Base-by-base conservation (phyloP, 1,140 invertebrate species). In the Cataglyphis hispanica region DNA sequence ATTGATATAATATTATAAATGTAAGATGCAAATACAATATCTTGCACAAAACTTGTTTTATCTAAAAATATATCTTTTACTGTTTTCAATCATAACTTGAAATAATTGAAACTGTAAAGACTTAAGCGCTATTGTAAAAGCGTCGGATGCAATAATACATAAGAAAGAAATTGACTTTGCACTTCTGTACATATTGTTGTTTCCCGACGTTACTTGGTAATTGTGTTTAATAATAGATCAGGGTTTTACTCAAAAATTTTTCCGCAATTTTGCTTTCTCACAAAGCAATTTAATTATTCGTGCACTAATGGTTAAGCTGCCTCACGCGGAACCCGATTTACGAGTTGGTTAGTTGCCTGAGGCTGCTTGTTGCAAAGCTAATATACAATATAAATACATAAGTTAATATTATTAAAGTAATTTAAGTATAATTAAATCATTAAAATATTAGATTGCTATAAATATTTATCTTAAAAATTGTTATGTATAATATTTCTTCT, bases 261-360 rank as follows among this genome's bases (percentile, higher is more conserved):
- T 84, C 43, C 31, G 58, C 60, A 19, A 76, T 74, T 66, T 60
- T 66, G 72, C 72, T 64, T 84, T 64, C 81, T 84, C 72, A 84
- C 81, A 64, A 63, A 77, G 46, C 81, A 84, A 84, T 84, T 84
- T 84, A 76, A 84, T 84, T 84, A 84, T 84, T 64, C 43, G 58
- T 37, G 72, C 60, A 43, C 43, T 77, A 64, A 16, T 66, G 70
- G 60, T 77, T 77, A 56, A 76, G 72, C 72, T 77, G 60, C 64
- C 43, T 63, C 72, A 64, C 70, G 72, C 58, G 72, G 64, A 84
- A 84, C 60, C 40, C 81, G 60, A 84, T 84, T 84, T 84, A 77
- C 43, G 25, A 75, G 58, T 64, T 63, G 60, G 58, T 76, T 77
- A 84, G 34, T 77, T 53, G 31, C 40, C 19, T 22, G 22, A 64